phyloP scores from a whole-genome alignment of 2,888 invertebrate genomes.

The Chloroclystis v-ata region DNA sequence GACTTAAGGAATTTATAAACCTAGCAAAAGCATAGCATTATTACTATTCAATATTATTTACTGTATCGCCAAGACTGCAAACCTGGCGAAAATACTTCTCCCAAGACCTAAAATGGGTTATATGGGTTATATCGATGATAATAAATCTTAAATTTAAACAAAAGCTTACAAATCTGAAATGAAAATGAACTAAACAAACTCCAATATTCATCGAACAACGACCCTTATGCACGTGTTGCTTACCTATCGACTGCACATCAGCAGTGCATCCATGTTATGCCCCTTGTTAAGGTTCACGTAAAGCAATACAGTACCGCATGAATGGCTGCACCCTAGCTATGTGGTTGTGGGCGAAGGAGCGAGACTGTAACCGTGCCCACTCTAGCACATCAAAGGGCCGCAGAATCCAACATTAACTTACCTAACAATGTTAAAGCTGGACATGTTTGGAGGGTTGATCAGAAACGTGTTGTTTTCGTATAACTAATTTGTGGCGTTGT shows the following conservation, averaged over 20 bases:
- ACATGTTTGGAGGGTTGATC: background rate
- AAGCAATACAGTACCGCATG: conserved; percentile 45
- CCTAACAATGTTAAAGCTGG: conserved; percentile 40
- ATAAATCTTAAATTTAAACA: too few species aligned
- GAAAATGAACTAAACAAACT: too few species aligned
- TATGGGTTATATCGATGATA: too few species aligned
- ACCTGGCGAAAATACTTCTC: too few species aligned
- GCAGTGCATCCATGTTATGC: conserved; percentile 17
- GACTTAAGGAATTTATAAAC: too few species aligned
- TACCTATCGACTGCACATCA: conserved; percentile 22
- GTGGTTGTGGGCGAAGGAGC: conserved; percentile 56
- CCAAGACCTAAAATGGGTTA: too few species aligned
- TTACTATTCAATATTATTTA: too few species aligned
- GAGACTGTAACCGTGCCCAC: conserved; percentile 42
- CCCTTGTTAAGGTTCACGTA: conserved; percentile 29
- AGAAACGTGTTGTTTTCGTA: background rate
- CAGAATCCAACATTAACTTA: conserved; percentile 56
- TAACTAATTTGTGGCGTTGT: too few species aligned
- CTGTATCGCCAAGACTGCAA: too few species aligned
- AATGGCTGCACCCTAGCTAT: conserved; percentile 56
- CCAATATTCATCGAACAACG: conserved; percentile 9
- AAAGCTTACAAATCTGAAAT: too few species aligned
- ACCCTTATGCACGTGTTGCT: conserved; percentile 21
- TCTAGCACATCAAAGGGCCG: conserved; percentile 64
- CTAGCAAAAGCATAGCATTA: too few species aligned